Base-by-base conservation (phyloP, 2,113 vertebrate genomes). In the Cynocephalus volans region DNA sequence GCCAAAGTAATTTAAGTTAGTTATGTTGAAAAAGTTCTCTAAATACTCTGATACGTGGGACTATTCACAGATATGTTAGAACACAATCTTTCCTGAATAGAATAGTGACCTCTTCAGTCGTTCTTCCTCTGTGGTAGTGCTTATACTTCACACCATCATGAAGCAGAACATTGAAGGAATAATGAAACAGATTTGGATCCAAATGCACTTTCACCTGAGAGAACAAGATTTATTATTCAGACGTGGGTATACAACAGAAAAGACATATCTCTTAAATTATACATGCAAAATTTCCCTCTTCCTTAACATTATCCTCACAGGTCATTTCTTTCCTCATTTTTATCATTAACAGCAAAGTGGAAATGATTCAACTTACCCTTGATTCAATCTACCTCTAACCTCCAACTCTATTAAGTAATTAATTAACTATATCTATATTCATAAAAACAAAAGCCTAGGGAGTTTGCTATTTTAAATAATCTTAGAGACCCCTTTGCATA, bases 281-380 rank as follows among this genome's bases (percentile, higher is more conserved):
- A 70, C n/a, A 92, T 56, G 48, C 11, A 79, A 92, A 62, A 79
- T 64, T 6, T 50, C 72, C 87, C 33, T 83, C 26, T 92, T 88
- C 36, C 5, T 19, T 60, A 77, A 72, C 26, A 50, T 90, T 76
- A 70, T 60, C 60, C 82, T 82, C 88, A 81, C 2, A 54, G 70
- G n/a, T 91, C 54, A 83, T 8, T 70, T 76, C 45, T 54, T 26
- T n/a, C 65, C 36, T 94, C 33, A 73, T 72, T 91, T 91, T 76
- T 94, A 67, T 76, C 77, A 87, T 60, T 60, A 82, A 86, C 33
- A 72, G 67, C 88, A 24, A 8, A 91, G 6, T 77, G 15, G 48
- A 64, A 93, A 62, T 77, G 54, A 90, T 91, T 82, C 52, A 87
- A 56, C 26, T 83, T 65, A 70, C 24, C 19, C 87, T 72, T 31